Conservation (phyloP, 2,888 invertebrate genomes). For the Tridacna crocea region DNA sequence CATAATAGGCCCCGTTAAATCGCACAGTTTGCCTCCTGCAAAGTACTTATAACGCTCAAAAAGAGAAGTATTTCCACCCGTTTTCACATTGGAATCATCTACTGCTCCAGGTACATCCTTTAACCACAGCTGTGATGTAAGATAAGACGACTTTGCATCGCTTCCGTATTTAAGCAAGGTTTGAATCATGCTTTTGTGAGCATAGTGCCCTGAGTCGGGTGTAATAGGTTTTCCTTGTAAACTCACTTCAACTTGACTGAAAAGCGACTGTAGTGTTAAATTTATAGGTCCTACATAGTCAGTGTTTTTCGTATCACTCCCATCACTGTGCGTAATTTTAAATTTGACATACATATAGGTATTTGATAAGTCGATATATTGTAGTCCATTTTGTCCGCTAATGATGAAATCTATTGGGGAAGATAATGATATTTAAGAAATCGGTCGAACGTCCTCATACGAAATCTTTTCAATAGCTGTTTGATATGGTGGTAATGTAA, state of each 20-base stretch:
- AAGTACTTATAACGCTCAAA: conserved; percentile 23
- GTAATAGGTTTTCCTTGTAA: conserved; percentile 36
- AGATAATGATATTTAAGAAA: conserved; percentile 24
- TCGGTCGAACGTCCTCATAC: conserved; percentile 25
- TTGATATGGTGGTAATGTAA: conserved; percentile 16
- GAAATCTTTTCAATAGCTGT: conserved; percentile 34
- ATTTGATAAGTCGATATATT: conserved; percentile 34
- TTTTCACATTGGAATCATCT: conserved; percentile 26
- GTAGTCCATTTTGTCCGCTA: conserved; percentile 20
- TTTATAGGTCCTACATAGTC: conserved; percentile 49
- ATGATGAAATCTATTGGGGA: conserved; percentile 32
- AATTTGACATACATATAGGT: conserved; percentile 36
- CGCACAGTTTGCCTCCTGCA: conserved; percentile 26
- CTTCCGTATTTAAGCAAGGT: conserved; percentile 37
- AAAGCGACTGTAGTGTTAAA: conserved; percentile 33
- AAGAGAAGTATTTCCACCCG: conserved; percentile 35
- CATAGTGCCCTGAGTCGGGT: conserved; percentile 32
- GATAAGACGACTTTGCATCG: conserved; percentile 26
- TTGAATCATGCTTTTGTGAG: conserved; percentile 39
- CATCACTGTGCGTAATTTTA: conserved; percentile 36
- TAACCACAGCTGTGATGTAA: conserved; percentile 26
- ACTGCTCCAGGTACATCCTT: conserved; percentile 37
- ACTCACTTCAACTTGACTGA: conserved; percentile 45
- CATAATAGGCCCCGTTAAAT: conserved; percentile 42
- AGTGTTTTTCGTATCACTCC: conserved; percentile 7